A percentile compares a stretch with the other conserved stretches of the same genome.
Evolutionary conservation across 2,113 vertebrate genomes (phyloP).

Genomic region (Halichoerus grypus): DNA sequence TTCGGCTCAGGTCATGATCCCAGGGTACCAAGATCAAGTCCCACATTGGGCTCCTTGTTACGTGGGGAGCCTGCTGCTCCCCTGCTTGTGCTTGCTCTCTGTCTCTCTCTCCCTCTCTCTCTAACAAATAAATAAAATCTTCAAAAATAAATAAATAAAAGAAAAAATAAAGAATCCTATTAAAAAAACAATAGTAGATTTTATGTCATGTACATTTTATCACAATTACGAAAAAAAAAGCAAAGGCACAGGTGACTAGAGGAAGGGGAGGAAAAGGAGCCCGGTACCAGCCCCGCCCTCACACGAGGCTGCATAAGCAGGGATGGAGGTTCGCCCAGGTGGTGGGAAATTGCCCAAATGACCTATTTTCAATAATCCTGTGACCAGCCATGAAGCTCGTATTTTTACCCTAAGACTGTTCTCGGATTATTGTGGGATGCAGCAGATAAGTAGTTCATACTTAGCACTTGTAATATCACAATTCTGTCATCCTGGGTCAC

Average conservation of each 20-base stretch:
- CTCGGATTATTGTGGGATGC: neutral
- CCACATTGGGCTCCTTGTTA: too few species aligned
- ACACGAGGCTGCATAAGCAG: neutral
- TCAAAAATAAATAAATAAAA: too few species aligned
- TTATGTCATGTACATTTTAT: neutral
- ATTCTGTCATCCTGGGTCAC: neutral
- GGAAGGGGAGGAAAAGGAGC: neutral
- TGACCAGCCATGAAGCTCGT: neutral
- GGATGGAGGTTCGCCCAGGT: neutral
- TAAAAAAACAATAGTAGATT: neutral
- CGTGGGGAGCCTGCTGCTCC: too few species aligned
- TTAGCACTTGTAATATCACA: neutral
- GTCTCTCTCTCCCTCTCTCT: too few species aligned
- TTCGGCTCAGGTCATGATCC: too few species aligned
- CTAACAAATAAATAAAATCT: too few species aligned
- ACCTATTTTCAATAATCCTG: neutral
- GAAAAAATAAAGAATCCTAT: too few species aligned
- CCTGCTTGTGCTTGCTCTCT: too few species aligned
- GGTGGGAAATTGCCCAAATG: too few species aligned
- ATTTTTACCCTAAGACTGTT: neutral
- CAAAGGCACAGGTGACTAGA: neutral
- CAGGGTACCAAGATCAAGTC: too few species aligned
- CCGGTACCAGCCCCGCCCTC: rapidly evolving
- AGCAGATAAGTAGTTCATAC: neutral
- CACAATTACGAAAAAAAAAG: neutral